A percentile compares a stretch with the other conserved stretches of the same genome.
phyloP scores from a whole-genome alignment of 1,140 invertebrate species.

The Phthorimaea operculella region DNA sequence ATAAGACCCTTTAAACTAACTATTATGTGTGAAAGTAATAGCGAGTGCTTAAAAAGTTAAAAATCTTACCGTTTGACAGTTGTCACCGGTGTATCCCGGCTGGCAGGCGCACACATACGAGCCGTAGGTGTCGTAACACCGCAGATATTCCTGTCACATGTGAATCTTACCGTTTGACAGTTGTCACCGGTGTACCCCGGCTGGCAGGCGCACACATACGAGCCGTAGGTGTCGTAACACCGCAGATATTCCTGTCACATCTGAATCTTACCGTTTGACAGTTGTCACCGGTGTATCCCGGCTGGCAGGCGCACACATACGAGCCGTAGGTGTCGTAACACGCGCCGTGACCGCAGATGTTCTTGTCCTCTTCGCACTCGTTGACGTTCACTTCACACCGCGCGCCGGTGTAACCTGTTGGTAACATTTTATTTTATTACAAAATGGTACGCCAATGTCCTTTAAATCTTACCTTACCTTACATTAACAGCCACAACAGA shows the following conservation, averaged over 20 bases:
- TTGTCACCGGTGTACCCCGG: not conserved
- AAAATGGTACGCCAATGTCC: too few relatives aligned
- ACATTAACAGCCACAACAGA: too few relatives aligned
- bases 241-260: too few relatives aligned
- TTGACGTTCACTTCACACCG: conserved; percentile 87
- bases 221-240: not conserved
- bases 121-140: conserved; percentile 84
- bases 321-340: conserved; percentile 84
- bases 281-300: conserved; percentile 83
- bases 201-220: not conserved
- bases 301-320: conserved; percentile 85
- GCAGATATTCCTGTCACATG: conserved; percentile 19
- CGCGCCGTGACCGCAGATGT: conserved; percentile 81
- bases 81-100: conserved; percentile 83
- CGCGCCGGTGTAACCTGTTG: conserved; percentile 81
- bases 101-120: conserved; percentile 86
- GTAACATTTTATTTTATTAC: too few relatives aligned
- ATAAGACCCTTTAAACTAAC: too few relatives aligned
- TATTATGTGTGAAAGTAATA: too few relatives aligned
- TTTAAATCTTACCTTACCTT: too few relatives aligned
- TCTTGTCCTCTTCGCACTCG: conserved; percentile 77
- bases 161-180: conserved; percentile 38
- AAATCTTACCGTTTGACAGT: conserved; percentile 80
- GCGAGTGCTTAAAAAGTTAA: too few relatives aligned
- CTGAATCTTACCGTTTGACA: conserved; percentile 76